A percentile compares a stretch with the other conserved stretches of the same genome.
Conservation (phyloP, 2,113 vertebrate species). For the Mesoclemmys tuberculata region DNA sequence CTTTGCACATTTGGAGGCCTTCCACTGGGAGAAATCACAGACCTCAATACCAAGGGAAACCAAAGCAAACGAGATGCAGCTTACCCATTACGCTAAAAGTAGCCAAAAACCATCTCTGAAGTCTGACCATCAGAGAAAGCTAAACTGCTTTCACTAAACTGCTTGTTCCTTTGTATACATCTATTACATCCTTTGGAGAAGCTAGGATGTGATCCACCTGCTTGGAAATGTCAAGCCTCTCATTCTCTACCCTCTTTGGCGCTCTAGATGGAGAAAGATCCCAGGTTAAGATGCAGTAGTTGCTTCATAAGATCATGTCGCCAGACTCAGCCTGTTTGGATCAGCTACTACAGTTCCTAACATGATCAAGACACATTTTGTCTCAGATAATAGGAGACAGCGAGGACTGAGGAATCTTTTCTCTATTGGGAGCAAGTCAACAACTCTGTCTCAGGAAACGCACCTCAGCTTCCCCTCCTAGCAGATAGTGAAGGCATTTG, state of each 20-base stretch:
- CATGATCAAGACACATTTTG: too few relatives aligned
- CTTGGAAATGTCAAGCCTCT: too few relatives aligned
- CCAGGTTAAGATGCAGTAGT: too few relatives aligned
- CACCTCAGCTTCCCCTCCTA: background rate
- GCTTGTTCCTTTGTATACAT: rapidly evolving
- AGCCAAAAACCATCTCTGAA: background rate
- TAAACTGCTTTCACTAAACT: background rate
- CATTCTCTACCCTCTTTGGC: too few relatives aligned
- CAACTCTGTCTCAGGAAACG: background rate
- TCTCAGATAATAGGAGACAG: too few relatives aligned
- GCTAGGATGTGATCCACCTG: background rate
- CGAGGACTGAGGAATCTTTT: too few relatives aligned
- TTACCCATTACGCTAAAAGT: rapidly evolving
- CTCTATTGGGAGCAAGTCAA: too few relatives aligned
- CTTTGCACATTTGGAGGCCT: background rate
- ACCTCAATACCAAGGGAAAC: background rate
- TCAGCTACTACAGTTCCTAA: too few relatives aligned
- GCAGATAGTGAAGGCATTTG: background rate
- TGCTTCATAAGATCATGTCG: too few relatives aligned
- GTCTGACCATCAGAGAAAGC: rapidly evolving
- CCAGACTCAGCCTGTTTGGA: too few relatives aligned
- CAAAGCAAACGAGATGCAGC: background rate
- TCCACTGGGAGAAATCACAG: background rate
- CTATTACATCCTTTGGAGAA: background rate
- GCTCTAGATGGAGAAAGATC: too few relatives aligned